phyloP scores from a whole-genome alignment of 23 tunicate genomes.

The Corella eumyota region DNA sequence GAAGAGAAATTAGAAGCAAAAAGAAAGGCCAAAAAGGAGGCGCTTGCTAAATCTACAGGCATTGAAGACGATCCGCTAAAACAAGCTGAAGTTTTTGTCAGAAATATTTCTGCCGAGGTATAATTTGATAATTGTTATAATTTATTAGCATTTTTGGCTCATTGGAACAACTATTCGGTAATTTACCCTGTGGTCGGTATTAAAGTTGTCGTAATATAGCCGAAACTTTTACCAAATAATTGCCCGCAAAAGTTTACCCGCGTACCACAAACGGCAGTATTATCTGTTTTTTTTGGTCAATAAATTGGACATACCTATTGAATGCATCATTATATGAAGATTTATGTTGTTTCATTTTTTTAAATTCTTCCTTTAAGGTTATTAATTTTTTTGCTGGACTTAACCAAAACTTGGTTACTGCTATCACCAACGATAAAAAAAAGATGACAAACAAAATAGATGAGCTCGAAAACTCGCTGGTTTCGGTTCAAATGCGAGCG shows the following conservation, averaged over 20 bases:
- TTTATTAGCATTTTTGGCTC: too few species aligned
- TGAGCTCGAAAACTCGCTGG: conserved; percentile 7
- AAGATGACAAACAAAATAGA: conserved; percentile 6
- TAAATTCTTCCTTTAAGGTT: conserved; percentile 7
- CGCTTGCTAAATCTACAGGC: conserved; percentile 11
- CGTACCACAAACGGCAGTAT: too few species aligned
- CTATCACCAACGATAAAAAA: conserved; percentile 5
- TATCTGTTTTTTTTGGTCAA: too few species aligned
- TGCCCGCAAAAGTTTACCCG: too few species aligned
- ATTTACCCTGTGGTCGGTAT: too few species aligned
- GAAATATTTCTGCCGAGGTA: conserved; percentile 28
- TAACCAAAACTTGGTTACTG: conserved; percentile 18
- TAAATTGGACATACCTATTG: too few species aligned
- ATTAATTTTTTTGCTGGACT: conserved; percentile 9
- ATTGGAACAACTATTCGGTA: too few species aligned
- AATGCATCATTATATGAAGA: too few species aligned
- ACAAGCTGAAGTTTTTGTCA: conserved; percentile 33
- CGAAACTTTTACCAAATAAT: too few species aligned
- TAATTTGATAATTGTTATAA: too few species aligned
- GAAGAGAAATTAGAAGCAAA: conserved; percentile 10
- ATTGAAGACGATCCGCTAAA: conserved; percentile 31
- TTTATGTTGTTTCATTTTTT: background rate
- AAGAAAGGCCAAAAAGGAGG: conserved; percentile 9
- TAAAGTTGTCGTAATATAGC: too few species aligned
- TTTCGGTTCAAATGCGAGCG: conserved; percentile 2